Base-by-base conservation (phyloP, 2,888 invertebrate genomes). In the Augiades crinisus region DNA sequence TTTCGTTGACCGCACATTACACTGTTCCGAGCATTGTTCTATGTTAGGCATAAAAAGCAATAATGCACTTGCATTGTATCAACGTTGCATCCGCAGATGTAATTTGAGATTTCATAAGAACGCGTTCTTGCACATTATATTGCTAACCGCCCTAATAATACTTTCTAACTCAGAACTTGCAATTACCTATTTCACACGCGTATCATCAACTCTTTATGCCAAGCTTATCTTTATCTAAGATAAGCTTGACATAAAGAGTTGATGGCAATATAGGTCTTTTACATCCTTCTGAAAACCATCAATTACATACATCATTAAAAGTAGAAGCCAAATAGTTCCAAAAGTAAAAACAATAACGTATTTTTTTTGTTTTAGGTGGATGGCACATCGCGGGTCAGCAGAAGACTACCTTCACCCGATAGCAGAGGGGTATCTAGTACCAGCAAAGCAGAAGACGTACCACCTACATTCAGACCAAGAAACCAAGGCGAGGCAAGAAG, bases 291-390 rank as follows among this genome's bases (percentile, higher is more conserved):
- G n/a, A n/a, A n/a, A n/a, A n/a, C n/a, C n/a, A n/a, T n/a, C n/a
- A n/a, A n/a, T n/a, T n/a, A n/a, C n/a, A n/a, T n/a, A n/a, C n/a
- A n/a, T n/a, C n/a, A n/a, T n/a, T n/a, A n/a, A n/a, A n/a, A n/a
- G n/a, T n/a, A n/a, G n/a, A n/a, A n/a, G n/a, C n/a, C n/a, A n/a
- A n/a, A n/a, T n/a, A n/a, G n/a, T n/a, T n/a, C n/a, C n/a, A n/a
- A n/a, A n/a, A n/a, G n/a, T n/a, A n/a, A n/a, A n/a, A n/a, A n/a
- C n/a, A n/a, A n/a, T n/a, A n/a, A n/a, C n/a, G n/a, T 0, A 24
- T 36, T 46, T 22, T 19, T 10, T 27, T n/a, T 14, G 43, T 82
- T 81, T 3, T 83, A 89, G 89, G 81, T 66, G 55, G 82, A 86
- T 64, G 75, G 78, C 57, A 68, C 64, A 10, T 59, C 71, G 37